These are phyloP conservation scores for Syrrhaptes paradoxus DNA, from an alignment of 2,113 vertebrate species.

Conservation along the genomic window DNA sequence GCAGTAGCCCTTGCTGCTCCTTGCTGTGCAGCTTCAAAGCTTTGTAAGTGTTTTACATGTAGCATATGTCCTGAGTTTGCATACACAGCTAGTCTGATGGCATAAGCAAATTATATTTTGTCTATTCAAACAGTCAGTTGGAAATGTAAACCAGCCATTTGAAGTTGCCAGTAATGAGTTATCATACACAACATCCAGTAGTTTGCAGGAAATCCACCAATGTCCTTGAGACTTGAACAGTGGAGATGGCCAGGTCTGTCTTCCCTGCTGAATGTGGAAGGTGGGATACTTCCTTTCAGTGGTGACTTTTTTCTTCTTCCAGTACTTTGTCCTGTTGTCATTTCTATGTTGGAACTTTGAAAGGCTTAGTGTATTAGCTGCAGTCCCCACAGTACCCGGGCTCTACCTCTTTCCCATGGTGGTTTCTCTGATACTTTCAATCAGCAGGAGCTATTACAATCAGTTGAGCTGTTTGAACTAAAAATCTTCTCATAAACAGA, in stretches of 20 bases:
- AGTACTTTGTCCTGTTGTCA: not conserved
- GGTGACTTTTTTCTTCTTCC: not conserved
- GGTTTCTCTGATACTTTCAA: not conserved
- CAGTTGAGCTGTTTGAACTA: not conserved
- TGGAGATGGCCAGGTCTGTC: not conserved
- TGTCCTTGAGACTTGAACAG: not conserved
- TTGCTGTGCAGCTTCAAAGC: not conserved
- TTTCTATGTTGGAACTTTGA: not conserved
- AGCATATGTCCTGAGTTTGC: not conserved
- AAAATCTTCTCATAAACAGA: not conserved
- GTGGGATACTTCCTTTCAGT: not conserved
- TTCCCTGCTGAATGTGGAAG: not conserved
- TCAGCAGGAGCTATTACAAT: not conserved
- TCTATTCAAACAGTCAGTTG: not conserved
- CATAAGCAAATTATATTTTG: not conserved
- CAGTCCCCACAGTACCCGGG: not conserved
- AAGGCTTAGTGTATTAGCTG: not conserved
- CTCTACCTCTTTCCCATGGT: not conserved
- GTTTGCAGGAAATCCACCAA: not conserved
- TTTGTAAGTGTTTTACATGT: not conserved
- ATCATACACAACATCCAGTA: fast-evolving
- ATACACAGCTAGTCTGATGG: not conserved
- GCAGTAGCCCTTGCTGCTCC: not conserved
- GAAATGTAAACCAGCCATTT: not conserved
- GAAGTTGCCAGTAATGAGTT: not conserved